Evolutionary conservation across 2,797 vertebrate species (phyloP).

Genomic region (Chelmon rostratus): DNA sequence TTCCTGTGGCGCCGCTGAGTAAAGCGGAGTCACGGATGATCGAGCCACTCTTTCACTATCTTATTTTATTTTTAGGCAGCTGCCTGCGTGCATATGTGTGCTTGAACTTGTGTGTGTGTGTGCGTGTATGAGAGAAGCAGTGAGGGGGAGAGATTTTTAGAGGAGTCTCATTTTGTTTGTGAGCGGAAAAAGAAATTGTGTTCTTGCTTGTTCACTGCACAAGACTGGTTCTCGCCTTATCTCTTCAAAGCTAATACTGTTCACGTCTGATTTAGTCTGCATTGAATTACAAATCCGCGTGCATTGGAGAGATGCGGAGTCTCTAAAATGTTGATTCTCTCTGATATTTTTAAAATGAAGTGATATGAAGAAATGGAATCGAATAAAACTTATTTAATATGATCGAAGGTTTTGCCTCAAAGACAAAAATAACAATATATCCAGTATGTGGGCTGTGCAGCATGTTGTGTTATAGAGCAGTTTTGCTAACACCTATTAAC

Average conservation of each 20-base stretch:
- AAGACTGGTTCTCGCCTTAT: constrained; percentile 57
- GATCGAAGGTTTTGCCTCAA: constrained; percentile 6
- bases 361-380: constrained; percentile 31
- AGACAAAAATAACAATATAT: not conserved
- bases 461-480: not conserved
- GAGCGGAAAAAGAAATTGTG: constrained; percentile 56
- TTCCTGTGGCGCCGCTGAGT: constrained; percentile 89
- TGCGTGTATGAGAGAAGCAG: not conserved
- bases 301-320: constrained; percentile 27
- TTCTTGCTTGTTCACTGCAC: constrained; percentile 58
- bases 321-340: constrained; percentile 42
- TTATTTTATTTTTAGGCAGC: constrained; percentile 74
- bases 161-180: constrained; percentile 61
- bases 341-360: constrained; percentile 41
- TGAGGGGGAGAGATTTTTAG: constrained; percentile 12
- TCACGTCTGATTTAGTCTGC: constrained; percentile 65
- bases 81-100: constrained; percentile 27
- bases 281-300: constrained; percentile 62
- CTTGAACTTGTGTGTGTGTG: not conserved
- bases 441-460: not conserved
- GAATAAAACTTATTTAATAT: constrained; percentile 38
- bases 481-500: not conserved
- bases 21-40: constrained; percentile 86
- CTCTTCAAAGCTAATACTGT: constrained; percentile 58
- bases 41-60: constrained; percentile 73